A percentile compares a stretch with the other conserved stretches of the same genome.
Evolutionary conservation across 2,797 vertebrate species (phyloP).

Genomic region (Apogon talboti): DNA sequence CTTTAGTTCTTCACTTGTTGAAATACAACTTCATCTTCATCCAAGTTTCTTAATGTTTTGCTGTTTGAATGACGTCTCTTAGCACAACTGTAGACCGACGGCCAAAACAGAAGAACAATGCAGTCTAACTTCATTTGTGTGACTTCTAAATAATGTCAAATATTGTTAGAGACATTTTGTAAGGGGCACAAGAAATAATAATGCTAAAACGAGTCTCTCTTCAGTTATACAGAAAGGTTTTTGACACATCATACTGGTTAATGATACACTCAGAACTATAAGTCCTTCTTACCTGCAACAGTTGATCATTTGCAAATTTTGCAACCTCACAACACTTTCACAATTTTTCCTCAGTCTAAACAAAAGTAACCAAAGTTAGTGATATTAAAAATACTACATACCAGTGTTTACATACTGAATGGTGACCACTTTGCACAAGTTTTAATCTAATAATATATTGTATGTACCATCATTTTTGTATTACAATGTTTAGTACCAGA

Average conservation of each 20-base stretch:
- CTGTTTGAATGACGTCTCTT: not conserved
- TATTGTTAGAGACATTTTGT: conserved; percentile 16
- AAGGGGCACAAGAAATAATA: conserved; percentile 13
- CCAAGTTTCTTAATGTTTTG: conserved; percentile 10
- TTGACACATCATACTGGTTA: conserved; percentile 39
- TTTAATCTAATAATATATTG: no score
- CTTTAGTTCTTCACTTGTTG: not conserved
- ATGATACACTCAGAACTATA: conserved; percentile 53
- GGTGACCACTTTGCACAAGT: no score
- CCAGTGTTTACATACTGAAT: no score
- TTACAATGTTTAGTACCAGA: no score
- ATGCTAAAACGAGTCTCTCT: conserved; percentile 6
- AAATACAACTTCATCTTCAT: not conserved
- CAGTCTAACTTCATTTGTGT: no score
- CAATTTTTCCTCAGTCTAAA: not conserved
- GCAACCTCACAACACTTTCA: conserved; percentile 27
- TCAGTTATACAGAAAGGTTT: conserved; percentile 31
- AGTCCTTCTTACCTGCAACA: not conserved
- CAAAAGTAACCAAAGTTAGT: not conserved
- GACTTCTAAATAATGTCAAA: not conserved
- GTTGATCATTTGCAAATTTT: conserved; percentile 75
- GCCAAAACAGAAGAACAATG: no score
- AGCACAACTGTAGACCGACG: no score
- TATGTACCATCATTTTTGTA: no score
- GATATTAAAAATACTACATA: not conserved